phyloP scores from a whole-genome alignment of 2,888 invertebrate species.

The Trichogramma dendrolimi region DNA sequence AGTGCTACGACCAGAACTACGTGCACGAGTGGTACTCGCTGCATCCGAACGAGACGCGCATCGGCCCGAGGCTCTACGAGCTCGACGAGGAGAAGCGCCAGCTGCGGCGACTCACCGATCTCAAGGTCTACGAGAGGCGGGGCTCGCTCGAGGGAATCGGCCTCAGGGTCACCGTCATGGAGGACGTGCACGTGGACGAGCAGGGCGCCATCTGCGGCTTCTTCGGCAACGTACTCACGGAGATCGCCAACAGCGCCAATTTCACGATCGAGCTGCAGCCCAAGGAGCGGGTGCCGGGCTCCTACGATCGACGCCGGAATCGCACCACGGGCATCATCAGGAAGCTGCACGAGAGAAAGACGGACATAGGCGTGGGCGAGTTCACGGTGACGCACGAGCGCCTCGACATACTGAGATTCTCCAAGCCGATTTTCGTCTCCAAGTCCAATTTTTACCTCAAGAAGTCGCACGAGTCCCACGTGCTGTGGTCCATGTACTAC shows the following conservation, averaged over 20 bases:
- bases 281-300: constrained; percentile 28
- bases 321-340: constrained; percentile 36
- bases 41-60: constrained; percentile 20
- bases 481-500: constrained; percentile 33
- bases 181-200: constrained; percentile 16
- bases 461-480: constrained; percentile 16
- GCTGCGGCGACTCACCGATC: constrained; percentile 10
- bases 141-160: constrained; percentile 27
- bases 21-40: constrained; percentile 37
- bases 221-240: constrained; percentile 30
- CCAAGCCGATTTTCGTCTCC: constrained; percentile 31
- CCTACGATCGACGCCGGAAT: constrained; percentile 21
- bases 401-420: constrained; percentile 33
- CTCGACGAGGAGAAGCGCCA: background rate
- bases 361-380: constrained; percentile 33
- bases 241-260: constrained; percentile 32
- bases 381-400: constrained; percentile 25
- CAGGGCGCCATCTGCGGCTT: constrained; percentile 27
- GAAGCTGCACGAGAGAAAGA: constrained; percentile 25
- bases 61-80: constrained; percentile 24
- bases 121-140: constrained; percentile 30
- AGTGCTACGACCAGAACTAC: constrained; percentile 20
- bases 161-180: constrained; percentile 28
- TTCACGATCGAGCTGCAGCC: constrained; percentile 27
- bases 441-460: constrained; percentile 27